Evolutionary conservation across 2,113 vertebrate species (phyloP).

Genomic region (Hipposideros armiger): DNA sequence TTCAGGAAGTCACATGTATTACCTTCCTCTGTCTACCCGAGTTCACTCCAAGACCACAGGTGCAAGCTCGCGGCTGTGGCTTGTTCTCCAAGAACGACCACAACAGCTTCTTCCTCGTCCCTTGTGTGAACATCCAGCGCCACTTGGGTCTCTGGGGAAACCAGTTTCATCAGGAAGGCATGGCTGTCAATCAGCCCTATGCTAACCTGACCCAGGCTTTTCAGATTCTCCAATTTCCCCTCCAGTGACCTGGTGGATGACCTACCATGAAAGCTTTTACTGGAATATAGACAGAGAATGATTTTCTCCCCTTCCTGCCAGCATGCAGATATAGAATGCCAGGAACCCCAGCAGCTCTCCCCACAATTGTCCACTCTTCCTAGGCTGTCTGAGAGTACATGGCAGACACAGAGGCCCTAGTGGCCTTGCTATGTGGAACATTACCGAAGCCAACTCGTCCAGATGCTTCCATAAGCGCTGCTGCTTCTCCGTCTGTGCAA

Average conservation of each 20-base stretch:
- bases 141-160: not conserved
- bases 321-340: accelerated
- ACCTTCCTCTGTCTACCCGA: too few relatives aligned
- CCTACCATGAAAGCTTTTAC: not conserved
- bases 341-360: not conserved
- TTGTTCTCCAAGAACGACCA: not conserved
- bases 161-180: not conserved
- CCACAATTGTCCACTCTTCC: not conserved
- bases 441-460: not conserved
- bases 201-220: not conserved
- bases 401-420: too few relatives aligned
- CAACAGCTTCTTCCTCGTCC: not conserved
- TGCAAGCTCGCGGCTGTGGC: not conserved
- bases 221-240: not conserved
- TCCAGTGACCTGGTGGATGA: not conserved
- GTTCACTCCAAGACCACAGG: not conserved
- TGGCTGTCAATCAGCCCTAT: not conserved
- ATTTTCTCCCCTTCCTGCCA: not conserved
- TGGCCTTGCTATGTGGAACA: not conserved
- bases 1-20: not conserved
- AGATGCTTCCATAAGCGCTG: not conserved
- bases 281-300: not conserved
- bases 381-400: not conserved
- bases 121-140: not conserved
- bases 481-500: too few relatives aligned